Evolutionary conservation across 2,113 vertebrate genomes (phyloP).

Genomic region (human): GRCh38 chr1:43800501-43801000

Average conservation of each 20-base stretch:
- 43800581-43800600: background rate
- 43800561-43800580: background rate
- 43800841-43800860: background rate
- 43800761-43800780: background rate
- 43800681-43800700: background rate
- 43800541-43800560: background rate
- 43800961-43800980: background rate
- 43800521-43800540: background rate
- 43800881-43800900: conserved; percentile 8
- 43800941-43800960: background rate
- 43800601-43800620: background rate
- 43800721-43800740: background rate
- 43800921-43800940: conserved; percentile 11
- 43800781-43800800: background rate
- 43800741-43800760: background rate
- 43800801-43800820: background rate
- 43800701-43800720: background rate
- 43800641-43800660: background rate
- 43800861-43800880: background rate
- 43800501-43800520: background rate
- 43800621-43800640: background rate
- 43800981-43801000: background rate
- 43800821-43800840: background rate
- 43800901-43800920: background rate
- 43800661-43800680: background rate